Evolutionary conservation across 2,113 vertebrate species (phyloP).

Genomic region (Caloenas nicobarica): DNA sequence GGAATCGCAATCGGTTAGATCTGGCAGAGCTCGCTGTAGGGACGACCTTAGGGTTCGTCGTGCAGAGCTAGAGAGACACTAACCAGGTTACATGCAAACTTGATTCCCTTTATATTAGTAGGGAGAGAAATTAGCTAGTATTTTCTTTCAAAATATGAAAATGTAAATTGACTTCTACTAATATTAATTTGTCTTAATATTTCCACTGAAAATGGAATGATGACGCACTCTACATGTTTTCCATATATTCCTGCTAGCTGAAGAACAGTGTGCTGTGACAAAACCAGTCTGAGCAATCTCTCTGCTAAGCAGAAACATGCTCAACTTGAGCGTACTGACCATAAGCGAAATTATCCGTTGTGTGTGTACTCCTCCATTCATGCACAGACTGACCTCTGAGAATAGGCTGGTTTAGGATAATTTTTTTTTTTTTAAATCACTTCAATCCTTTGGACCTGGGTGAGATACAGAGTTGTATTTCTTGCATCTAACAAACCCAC

Average conservation of each 20-base stretch:
- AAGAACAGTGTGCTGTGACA: background rate
- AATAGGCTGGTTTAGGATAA: background rate
- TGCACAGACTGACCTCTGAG: too few relatives aligned
- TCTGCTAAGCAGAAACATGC: background rate
- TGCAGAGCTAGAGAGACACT: background rate
- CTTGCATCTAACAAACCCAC: background rate
- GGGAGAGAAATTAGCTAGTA: background rate
- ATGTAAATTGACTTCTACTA: background rate
- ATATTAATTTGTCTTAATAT: background rate
- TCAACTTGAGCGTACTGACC: background rate
- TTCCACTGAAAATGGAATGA: rapidly evolving
- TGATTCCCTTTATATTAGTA: background rate
- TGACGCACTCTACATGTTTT: background rate
- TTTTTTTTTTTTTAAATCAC: background rate
- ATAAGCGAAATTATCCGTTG: background rate
- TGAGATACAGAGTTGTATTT: rapidly evolving
- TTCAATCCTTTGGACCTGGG: background rate
- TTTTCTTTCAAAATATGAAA: background rate
- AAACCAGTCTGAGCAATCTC: background rate
- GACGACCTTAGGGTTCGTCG: background rate
- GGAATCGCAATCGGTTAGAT: background rate
- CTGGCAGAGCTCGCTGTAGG: background rate
- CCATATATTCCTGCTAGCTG: background rate
- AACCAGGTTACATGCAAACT: background rate
- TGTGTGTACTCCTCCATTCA: rapidly evolving